phyloP scores from a whole-genome alignment of 1,140 invertebrate species.

The Dendroctonus ponderosae region DNA sequence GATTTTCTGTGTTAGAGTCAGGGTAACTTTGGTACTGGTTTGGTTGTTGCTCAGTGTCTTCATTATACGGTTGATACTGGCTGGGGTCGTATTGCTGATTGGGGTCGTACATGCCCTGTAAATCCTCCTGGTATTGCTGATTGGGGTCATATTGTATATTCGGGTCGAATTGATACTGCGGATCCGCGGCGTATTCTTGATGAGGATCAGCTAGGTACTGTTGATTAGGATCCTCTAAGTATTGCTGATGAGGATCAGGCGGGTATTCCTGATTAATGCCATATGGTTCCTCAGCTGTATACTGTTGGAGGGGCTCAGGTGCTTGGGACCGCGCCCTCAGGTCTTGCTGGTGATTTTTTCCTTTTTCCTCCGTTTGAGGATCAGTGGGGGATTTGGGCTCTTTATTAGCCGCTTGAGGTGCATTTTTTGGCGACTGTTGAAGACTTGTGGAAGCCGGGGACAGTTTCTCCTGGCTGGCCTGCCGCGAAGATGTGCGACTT shows the following conservation, averaged over 20 bases:
- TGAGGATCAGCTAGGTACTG: constrained; percentile 20
- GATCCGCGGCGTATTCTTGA: constrained; percentile 16
- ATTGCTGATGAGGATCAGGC: constrained; percentile 16
- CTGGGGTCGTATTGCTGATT: constrained; percentile 32
- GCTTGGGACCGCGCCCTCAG: too few relatives aligned
- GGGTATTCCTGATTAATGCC: too few relatives aligned
- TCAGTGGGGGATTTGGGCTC: constrained; percentile 7
- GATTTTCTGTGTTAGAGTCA: too few relatives aligned
- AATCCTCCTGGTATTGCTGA: constrained; percentile 35
- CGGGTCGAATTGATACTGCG: constrained; percentile 34
- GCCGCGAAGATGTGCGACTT: constrained; percentile 19
- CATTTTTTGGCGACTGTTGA: constrained; percentile 14
- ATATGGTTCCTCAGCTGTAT: too few relatives aligned
- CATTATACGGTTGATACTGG: constrained; percentile 1
- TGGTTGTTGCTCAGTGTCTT: not conserved
- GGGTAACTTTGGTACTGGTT: too few relatives aligned
- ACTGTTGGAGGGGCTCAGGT: too few relatives aligned
- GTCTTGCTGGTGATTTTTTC: not conserved
- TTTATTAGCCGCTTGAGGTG: constrained; percentile 10
- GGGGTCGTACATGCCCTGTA: constrained; percentile 36
- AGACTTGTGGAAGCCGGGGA: not conserved
- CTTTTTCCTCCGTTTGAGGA: not conserved
- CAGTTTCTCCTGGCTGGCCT: constrained; percentile 31
- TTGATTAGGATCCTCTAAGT: constrained; percentile 27
- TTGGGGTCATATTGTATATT: constrained; percentile 40